phyloP scores from a whole-genome alignment of 2,113 vertebrate genomes.

The Urocitellus parryii region DNA sequence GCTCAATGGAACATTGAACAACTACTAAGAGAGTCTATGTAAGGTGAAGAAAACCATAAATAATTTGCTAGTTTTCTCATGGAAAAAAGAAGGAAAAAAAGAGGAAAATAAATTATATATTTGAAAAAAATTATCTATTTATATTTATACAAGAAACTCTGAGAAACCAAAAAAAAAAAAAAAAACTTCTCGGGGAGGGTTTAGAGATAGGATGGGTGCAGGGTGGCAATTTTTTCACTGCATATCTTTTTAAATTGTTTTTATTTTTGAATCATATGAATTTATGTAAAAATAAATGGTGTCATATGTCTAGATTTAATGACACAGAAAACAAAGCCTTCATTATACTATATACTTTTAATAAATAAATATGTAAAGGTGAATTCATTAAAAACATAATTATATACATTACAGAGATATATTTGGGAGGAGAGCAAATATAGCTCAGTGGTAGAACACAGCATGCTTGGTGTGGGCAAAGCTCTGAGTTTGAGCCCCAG shows the following conservation, averaged over 20 bases:
- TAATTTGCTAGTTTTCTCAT: background rate
- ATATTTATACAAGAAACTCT: background rate
- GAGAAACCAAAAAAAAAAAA: background rate
- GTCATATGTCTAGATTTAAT: background rate
- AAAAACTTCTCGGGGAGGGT: background rate
- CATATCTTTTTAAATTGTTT: background rate
- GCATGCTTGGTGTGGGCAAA: background rate
- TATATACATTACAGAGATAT: background rate
- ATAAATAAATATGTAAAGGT: background rate
- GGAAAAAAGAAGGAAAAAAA: background rate
- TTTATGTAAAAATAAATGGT: slow-evolving; percentile 34
- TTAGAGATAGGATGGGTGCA: background rate
- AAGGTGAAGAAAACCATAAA: background rate
- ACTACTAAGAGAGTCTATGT: background rate
- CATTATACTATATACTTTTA: background rate
- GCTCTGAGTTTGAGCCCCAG: background rate
- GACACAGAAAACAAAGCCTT: background rate
- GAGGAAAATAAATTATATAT: background rate
- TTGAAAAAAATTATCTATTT: background rate
- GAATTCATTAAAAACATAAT: background rate
- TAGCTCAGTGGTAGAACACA: too few species aligned
- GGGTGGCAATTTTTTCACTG: background rate
- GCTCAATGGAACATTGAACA: background rate
- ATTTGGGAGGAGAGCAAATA: background rate
- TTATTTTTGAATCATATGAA: slow-evolving; percentile 2